These are phyloP conservation scores for Ardeotis arabs DNA, from an alignment of 2,113 vertebrate species.

Conservation along the genomic window DNA sequence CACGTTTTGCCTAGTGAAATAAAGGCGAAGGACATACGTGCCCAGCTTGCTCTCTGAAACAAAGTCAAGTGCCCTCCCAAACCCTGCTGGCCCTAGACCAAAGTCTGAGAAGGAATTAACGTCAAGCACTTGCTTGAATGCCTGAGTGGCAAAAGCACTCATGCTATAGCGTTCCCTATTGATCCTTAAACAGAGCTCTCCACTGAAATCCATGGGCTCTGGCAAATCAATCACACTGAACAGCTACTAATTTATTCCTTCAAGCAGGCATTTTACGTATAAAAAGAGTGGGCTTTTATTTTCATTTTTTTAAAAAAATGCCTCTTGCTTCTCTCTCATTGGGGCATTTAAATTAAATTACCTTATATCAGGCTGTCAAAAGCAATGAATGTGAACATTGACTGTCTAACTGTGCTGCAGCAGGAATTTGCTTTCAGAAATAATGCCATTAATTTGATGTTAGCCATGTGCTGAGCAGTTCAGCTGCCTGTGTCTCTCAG, in stretches of 20 bases:
- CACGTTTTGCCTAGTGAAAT: background rate
- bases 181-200: background rate
- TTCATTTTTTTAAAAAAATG: background rate
- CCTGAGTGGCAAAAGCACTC: background rate
- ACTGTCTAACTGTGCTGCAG: background rate
- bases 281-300: background rate
- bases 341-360: conserved; percentile 41
- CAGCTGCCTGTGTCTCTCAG: background rate
- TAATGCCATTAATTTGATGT: conserved; percentile 20
- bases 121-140: background rate
- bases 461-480: background rate
- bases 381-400: conserved; percentile 25
- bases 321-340: background rate
- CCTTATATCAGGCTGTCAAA: conserved; percentile 17
- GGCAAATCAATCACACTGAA: background rate
- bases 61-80: background rate
- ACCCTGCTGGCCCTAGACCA: background rate
- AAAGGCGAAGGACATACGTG: background rate
- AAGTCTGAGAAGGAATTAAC: background rate
- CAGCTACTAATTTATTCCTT: background rate
- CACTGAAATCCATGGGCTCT: background rate
- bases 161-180: background rate
- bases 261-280: background rate
- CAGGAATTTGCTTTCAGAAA: conserved; percentile 24
- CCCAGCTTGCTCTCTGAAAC: background rate